Evolutionary conservation across 2,888 invertebrate species (phyloP), one percentile per base, ranked within the genome.

Genomic region (Pheosia gnoma): DNA sequence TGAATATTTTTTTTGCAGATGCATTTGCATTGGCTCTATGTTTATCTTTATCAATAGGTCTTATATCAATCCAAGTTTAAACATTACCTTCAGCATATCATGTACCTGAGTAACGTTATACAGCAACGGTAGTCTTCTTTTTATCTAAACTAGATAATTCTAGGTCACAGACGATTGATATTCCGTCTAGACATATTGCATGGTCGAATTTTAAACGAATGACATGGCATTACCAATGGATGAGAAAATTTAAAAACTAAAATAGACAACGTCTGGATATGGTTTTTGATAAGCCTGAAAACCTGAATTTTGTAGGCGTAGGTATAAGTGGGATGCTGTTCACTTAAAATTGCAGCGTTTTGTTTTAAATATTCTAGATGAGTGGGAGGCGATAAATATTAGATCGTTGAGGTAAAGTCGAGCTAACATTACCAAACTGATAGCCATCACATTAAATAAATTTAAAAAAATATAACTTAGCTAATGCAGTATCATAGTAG

Each of bases 161-260:
- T 93, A 93, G 93, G 93, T 90, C 92, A 91, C 86, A 84, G 77
- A 76, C 80, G 81, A 91, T 93, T 93, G 83, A 89, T 91, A 93
- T 93, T 93, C 93, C 83, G 87, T 86, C 93, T 91, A 92, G 93
- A 93, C 91, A 88, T 91, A 92, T 91, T 93, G 93, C 93, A 93
- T 90, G 91, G 91, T 91, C 93, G 89, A 93, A 93, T 91, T 90
- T 89, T 85, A 90, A 92, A 87, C 77, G 89, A 89, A 88, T 89
- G 84, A 83, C 89, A 86, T 88, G 85, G 80, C 80, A 88, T 89
- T 90, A 90, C 86, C 76, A 88, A 93, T 93, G 93, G 89, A 93
- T 93, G 93, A 92, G 92, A 76, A 84, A 87, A 92, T 93, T 91
- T 91, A 77, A 90, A 91, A 91, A 80, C 88, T 90, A 90, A 93